Percentiles rank a stretch among this genome's conserved stretches.
Evolutionary conservation across 2,113 vertebrate species (phyloP).

Genomic region (Uria aalge): DNA sequence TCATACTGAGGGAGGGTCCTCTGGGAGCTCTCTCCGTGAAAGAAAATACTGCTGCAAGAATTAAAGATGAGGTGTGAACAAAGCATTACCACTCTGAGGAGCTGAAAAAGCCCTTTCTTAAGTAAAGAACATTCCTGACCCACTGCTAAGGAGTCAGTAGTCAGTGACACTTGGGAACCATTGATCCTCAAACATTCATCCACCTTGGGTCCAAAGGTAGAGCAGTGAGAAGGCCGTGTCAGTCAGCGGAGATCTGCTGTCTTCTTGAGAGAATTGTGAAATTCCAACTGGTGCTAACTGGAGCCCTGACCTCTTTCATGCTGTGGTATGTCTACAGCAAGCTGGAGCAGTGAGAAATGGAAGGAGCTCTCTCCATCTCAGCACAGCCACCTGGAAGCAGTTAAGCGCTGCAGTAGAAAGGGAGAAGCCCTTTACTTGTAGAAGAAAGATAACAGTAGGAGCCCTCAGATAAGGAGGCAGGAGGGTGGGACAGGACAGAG

Average conservation of each 20-base stretch:
- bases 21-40: neutral
- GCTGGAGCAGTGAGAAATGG: neutral
- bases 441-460: neutral
- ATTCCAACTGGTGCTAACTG: neutral
- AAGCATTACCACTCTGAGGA: neutral
- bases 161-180: neutral
- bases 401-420: neutral
- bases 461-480: neutral
- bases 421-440: neutral
- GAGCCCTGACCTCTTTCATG: rapidly evolving
- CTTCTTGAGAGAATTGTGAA: neutral
- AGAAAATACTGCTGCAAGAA: neutral
- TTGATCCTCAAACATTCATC: neutral
- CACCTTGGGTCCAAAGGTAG: neutral
- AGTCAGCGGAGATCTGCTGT: neutral
- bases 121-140: neutral
- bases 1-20: neutral
- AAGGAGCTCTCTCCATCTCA: neutral
- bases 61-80: neutral
- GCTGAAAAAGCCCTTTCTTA: neutral
- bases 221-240: neutral
- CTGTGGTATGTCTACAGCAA: neutral
- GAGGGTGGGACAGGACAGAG: neutral
- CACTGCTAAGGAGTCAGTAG: neutral
- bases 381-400: neutral